phyloP scores from a whole-genome alignment of 2,888 invertebrate species.

The Drosophila melanosoma region DNA sequence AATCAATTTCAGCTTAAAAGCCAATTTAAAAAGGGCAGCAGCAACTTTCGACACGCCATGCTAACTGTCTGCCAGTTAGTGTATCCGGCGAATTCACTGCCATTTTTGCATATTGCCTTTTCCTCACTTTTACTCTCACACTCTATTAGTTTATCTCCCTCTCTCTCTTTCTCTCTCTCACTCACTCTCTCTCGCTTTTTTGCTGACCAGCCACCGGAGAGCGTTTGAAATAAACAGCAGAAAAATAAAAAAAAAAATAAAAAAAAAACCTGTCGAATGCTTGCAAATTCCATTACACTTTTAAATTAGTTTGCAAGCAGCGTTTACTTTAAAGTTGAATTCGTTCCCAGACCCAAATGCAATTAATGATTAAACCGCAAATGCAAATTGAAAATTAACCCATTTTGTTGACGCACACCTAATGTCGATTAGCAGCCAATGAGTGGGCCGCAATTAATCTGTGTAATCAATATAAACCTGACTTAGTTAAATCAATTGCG shows the following conservation, averaged over 20 bases:
- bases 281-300: slow-evolving; percentile 71
- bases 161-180: not conserved
- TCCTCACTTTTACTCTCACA: slow-evolving; percentile 3
- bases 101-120: slow-evolving; percentile 69
- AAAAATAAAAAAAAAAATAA: slow-evolving; percentile 17
- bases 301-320: slow-evolving; percentile 72
- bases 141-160: not conserved
- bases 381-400: slow-evolving; percentile 37
- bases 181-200: not conserved
- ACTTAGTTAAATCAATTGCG: slow-evolving; percentile 34
- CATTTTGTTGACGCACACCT: slow-evolving; percentile 7
- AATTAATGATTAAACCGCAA: slow-evolving; percentile 58
- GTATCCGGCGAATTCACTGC: slow-evolving; percentile 42
- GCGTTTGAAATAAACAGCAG: slow-evolving; percentile 2
- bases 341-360: slow-evolving; percentile 43
- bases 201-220: slow-evolving; percentile 26
- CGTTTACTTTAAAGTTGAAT: slow-evolving; percentile 7
- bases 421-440: slow-evolving; percentile 37
- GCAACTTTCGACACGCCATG: slow-evolving; percentile 68
- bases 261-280: slow-evolving; percentile 48
- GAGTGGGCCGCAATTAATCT: slow-evolving; percentile 38
- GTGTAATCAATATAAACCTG: slow-evolving; percentile 37
- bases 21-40: slow-evolving; percentile 70
- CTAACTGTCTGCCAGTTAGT: slow-evolving; percentile 50
- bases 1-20: slow-evolving; percentile 79